Conservation (phyloP, 2,888 invertebrate species). For the Polydrusus tereticollis region DNA sequence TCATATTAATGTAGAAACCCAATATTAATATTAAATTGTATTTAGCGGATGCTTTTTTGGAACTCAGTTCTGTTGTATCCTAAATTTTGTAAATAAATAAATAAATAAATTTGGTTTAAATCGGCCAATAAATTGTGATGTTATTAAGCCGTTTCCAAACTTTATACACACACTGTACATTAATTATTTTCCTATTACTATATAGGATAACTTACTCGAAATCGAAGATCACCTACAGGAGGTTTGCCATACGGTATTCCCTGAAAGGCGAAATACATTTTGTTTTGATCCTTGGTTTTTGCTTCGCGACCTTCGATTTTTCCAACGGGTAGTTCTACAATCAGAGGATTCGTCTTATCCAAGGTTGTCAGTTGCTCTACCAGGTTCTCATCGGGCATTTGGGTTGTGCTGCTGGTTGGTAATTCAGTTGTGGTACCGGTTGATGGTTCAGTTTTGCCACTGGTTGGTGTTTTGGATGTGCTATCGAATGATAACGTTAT, state of each 20-base stretch:
- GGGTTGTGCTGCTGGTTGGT: background rate
- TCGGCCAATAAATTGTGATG: no score
- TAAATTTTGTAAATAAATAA: no score
- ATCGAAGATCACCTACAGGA: slow-evolving; percentile 53
- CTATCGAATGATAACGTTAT: no score
- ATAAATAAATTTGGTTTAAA: no score
- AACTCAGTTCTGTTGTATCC: no score
- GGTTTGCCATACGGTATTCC: slow-evolving; percentile 57
- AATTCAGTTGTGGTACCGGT: background rate
- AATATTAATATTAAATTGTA: no score
- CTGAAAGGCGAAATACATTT: slow-evolving; percentile 53
- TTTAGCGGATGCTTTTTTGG: no score
- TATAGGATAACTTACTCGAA: slow-evolving; percentile 49
- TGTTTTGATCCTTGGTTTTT: slow-evolving; percentile 45
- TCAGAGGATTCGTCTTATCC: slow-evolving; percentile 4
- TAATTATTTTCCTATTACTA: background rate
- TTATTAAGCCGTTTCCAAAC: no score
- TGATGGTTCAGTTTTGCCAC: background rate
- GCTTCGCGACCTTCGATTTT: slow-evolving; percentile 51
- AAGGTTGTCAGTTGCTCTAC: background rate
- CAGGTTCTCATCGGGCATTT: background rate
- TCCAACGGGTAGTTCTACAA: slow-evolving; percentile 48
- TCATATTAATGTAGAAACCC: no score
- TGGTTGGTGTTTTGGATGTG: background rate
- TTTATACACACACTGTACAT: no score